These are phyloP conservation scores for Steinernema carpocapsae DNA, from an alignment of 2,888 invertebrate genomes.

Conservation along the genomic window DNA sequence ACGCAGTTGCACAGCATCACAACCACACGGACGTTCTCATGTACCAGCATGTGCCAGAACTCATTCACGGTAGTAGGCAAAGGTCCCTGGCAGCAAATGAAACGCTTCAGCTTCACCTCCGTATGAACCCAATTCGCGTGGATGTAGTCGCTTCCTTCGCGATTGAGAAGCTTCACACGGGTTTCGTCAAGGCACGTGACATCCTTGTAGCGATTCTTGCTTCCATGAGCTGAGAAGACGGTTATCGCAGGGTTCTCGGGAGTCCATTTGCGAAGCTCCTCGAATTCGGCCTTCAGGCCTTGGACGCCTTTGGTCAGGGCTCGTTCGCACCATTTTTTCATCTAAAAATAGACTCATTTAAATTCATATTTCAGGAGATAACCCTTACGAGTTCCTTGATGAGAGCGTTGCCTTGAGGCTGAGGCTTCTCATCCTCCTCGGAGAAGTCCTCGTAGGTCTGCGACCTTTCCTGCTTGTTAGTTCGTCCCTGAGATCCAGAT, in stretches of 20 bases:
- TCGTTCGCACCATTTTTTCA: not conserved
- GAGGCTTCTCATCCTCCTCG: not conserved
- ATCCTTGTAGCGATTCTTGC: not conserved
- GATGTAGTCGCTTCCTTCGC: not conserved
- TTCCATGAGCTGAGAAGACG: not conserved
- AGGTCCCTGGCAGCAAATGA: not conserved
- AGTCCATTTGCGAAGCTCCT: not conserved
- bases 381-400: not conserved
- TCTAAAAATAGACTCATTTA: no score
- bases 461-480: not conserved
- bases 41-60: not conserved
- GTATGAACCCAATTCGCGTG: not conserved
- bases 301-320: not conserved
- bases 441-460: not conserved
- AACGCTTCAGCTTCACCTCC: not conserved
- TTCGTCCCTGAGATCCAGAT: no score
- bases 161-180: not conserved
- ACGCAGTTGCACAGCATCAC: not conserved
- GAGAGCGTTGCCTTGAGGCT: not conserved
- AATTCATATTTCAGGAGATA: no score
- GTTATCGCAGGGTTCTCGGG: not conserved
- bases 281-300: not conserved
- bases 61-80: not conserved
- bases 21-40: not conserved
- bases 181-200: not conserved